A percentile compares a stretch with the other conserved stretches of the same genome.
Evolutionary conservation across 1,140 invertebrate genomes (phyloP).

Genomic region (Drosophila triauraria): DNA sequence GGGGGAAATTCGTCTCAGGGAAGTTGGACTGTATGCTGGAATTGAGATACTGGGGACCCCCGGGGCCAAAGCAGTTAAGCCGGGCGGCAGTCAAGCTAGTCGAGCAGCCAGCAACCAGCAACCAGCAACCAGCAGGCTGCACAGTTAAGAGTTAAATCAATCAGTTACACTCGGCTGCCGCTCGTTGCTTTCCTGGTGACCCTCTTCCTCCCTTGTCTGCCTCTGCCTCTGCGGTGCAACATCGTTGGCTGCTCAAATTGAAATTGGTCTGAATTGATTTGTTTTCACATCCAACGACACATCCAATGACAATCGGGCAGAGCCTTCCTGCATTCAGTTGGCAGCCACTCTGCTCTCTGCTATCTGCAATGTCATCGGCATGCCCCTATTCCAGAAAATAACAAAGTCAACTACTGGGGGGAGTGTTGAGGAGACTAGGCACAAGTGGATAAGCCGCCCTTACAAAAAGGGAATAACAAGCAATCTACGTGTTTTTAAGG

Average conservation of each 20-base stretch:
- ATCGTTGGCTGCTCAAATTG: slow-evolving; percentile 34
- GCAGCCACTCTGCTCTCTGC: slow-evolving; percentile 27
- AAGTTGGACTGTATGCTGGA: slow-evolving; percentile 8
- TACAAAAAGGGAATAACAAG: background rate
- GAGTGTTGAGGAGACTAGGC: slow-evolving; percentile 13
- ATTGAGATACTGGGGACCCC: slow-evolving; percentile 28
- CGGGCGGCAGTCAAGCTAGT: slow-evolving; percentile 43
- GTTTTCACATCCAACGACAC: slow-evolving; percentile 49
- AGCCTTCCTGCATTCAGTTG: slow-evolving; percentile 16
- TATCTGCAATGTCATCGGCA: slow-evolving; percentile 43
- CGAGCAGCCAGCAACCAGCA: slow-evolving; percentile 28
- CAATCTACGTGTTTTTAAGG: background rate
- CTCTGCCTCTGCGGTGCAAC: slow-evolving; percentile 9
- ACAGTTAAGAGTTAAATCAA: slow-evolving; percentile 63
- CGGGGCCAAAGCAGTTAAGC: slow-evolving; percentile 25
- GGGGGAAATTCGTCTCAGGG: background rate
- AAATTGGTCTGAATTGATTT: slow-evolving; percentile 59
- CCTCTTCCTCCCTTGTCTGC: background rate
- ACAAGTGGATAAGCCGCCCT: slow-evolving; percentile 20
- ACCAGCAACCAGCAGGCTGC: slow-evolving; percentile 38
- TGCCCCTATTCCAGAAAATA: slow-evolving; percentile 31
- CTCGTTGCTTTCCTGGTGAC: slow-evolving; percentile 2
- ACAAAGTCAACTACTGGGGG: slow-evolving; percentile 21
- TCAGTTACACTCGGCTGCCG: slow-evolving; percentile 56
- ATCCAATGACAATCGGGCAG: slow-evolving; percentile 22